These are phyloP conservation scores for Antechinus stuartii DNA, from an alignment of 2,113 vertebrate genomes.

Conservation along the genomic window DNA sequence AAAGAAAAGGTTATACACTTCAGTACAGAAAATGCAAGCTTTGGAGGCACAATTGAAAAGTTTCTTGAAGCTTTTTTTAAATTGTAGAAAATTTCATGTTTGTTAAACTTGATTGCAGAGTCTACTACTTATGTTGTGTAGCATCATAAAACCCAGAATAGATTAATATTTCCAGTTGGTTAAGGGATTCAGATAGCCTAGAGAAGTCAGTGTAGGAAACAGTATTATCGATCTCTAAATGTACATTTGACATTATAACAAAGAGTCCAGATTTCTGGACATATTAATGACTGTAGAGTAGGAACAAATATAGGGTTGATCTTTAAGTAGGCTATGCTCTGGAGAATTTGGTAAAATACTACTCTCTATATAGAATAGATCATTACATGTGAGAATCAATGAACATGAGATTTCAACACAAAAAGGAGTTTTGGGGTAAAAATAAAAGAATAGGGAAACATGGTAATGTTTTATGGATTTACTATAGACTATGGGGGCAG, in stretches of 20 bases:
- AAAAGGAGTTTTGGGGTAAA: not conserved
- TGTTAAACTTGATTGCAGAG: not conserved
- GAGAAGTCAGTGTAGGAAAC: not conserved
- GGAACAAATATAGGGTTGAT: not conserved
- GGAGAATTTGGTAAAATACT: not conserved
- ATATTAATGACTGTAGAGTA: not conserved
- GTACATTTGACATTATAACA: conserved; percentile 11
- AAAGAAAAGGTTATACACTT: conserved; percentile 54
- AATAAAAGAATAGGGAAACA: not conserved
- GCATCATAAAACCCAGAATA: conserved; percentile 23
- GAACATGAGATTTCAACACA: not conserved
- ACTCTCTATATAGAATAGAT: not conserved
- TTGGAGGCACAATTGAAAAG: not conserved
- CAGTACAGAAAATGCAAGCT: conserved; percentile 27
- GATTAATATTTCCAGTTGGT: not conserved
- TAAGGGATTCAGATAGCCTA: not conserved
- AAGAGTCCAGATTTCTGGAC: conserved; percentile 21
- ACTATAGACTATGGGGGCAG: not conserved
- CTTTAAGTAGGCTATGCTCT: not conserved
- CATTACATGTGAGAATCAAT: not conserved
- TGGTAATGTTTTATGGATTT: not conserved
- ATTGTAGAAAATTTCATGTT: not conserved
- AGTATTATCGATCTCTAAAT: conserved; percentile 1
- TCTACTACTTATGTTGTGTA: not conserved
- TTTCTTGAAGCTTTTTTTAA: not conserved